These are phyloP conservation scores for Loxodonta africana DNA, from an alignment of 2,113 vertebrate species.

Conservation along the genomic window DNA sequence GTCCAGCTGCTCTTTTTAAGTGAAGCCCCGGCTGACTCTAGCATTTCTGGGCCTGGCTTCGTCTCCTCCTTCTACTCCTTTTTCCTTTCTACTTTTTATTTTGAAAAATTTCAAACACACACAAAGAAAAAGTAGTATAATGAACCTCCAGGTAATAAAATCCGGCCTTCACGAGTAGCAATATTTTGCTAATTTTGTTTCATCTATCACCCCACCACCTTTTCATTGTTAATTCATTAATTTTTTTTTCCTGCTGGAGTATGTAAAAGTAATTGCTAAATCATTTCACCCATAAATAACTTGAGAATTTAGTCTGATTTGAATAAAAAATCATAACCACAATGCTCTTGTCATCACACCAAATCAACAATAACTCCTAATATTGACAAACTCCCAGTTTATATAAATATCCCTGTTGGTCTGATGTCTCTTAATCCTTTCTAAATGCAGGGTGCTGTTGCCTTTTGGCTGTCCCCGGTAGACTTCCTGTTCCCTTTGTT, in stretches of 20 bases:
- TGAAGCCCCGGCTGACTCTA: background rate
- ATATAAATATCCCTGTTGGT: slow-evolving; percentile 22
- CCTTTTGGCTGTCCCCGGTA: background rate
- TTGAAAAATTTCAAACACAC: background rate
- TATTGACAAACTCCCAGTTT: background rate
- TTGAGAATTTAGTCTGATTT: background rate
- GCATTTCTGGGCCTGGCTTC: background rate
- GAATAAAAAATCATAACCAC: background rate
- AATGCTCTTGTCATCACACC: background rate
- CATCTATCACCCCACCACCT: background rate
- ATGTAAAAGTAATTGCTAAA: background rate
- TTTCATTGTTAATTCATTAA: background rate
- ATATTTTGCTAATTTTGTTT: background rate
- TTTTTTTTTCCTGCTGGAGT: background rate
- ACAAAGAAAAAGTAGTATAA: background rate
- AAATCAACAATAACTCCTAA: background rate
- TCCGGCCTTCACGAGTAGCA: background rate
- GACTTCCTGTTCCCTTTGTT: background rate
- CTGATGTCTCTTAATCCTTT: slow-evolving; percentile 49
- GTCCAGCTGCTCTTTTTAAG: background rate
- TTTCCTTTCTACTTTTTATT: background rate
- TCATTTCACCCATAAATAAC: background rate
- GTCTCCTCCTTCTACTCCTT: background rate
- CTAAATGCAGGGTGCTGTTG: background rate
- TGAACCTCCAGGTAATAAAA: background rate